A percentile compares a stretch with the other conserved stretches of the same genome.
Conservation (phyloP, 2,797 vertebrate genomes). For the Amphiprion clarkii region DNA sequence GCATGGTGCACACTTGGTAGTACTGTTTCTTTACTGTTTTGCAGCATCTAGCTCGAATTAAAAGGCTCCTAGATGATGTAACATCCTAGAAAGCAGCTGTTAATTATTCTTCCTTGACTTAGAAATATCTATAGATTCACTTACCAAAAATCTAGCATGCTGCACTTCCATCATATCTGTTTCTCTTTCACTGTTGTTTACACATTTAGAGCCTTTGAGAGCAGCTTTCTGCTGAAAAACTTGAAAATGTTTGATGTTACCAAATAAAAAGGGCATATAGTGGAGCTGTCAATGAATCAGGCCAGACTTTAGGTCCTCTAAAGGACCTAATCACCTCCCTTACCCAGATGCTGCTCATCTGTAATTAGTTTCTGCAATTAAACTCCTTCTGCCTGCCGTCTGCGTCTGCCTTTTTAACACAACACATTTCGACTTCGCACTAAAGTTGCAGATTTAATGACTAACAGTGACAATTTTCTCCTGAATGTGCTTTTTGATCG, state of each 20-base stretch:
- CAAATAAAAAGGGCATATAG: constrained; percentile 5
- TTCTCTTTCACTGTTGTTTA: background rate
- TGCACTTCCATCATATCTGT: background rate
- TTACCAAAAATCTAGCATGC: no score
- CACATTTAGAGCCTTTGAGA: background rate
- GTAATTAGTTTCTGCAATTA: constrained; percentile 14
- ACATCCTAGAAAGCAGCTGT: no score
- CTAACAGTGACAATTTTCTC: constrained; percentile 3
- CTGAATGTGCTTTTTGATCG: constrained; percentile 4
- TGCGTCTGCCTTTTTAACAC: constrained; percentile 11
- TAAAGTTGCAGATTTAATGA: constrained; percentile 2
- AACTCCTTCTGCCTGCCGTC: background rate
- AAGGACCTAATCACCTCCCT: constrained; percentile 14
- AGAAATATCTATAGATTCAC: background rate
- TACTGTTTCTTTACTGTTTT: no score
- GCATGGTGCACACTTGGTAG: no score
- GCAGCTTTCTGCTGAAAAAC: background rate
- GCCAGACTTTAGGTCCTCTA: constrained; percentile 2
- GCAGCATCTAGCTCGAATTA: no score
- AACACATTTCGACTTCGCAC: background rate
- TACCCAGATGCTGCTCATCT: constrained; percentile 20
- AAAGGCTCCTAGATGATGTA: no score
- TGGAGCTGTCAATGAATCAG: constrained; percentile 2
- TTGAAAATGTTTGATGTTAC: constrained; percentile 33
- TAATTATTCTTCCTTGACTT: no score